Percentiles rank a stretch among this genome's conserved stretches.
Conservation (phyloP, 2,113 vertebrate species). For the Coturnix japonica region DNA sequence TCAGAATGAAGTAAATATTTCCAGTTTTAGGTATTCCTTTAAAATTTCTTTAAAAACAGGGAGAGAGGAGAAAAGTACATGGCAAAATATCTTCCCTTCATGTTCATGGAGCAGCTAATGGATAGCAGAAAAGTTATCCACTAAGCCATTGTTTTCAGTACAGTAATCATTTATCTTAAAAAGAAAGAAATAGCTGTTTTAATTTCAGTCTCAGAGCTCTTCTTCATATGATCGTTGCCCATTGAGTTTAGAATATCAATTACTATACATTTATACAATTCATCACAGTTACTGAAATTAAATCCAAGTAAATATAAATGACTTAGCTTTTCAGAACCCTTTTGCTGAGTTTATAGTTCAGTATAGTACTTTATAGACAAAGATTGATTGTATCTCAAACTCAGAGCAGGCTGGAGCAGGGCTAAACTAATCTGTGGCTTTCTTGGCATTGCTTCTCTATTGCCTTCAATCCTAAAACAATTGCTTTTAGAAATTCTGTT, state of each 20-base stretch:
- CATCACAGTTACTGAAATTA: constrained; percentile 2
- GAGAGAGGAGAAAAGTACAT: background rate
- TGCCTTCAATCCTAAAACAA: background rate
- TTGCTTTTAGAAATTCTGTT: background rate
- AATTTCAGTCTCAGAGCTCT: background rate
- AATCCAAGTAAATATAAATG: background rate
- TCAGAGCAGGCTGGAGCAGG: background rate
- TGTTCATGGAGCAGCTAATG: background rate
- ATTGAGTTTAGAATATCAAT: background rate
- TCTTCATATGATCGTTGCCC: background rate
- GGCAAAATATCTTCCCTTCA: background rate
- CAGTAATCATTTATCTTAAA: background rate
- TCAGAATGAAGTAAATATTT: background rate
- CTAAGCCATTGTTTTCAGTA: background rate
- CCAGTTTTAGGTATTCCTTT: background rate
- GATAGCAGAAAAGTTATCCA: background rate
- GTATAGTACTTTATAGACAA: background rate
- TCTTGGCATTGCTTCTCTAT: background rate
- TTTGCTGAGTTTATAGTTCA: background rate
- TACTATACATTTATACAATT: background rate
- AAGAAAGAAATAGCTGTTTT: background rate
- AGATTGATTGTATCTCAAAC: background rate
- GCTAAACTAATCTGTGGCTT: background rate
- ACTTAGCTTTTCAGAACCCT: background rate
- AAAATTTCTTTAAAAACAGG: background rate